phyloP scores from a whole-genome alignment of 2,113 vertebrate genomes.

The Notarius lentiginosus region DNA sequence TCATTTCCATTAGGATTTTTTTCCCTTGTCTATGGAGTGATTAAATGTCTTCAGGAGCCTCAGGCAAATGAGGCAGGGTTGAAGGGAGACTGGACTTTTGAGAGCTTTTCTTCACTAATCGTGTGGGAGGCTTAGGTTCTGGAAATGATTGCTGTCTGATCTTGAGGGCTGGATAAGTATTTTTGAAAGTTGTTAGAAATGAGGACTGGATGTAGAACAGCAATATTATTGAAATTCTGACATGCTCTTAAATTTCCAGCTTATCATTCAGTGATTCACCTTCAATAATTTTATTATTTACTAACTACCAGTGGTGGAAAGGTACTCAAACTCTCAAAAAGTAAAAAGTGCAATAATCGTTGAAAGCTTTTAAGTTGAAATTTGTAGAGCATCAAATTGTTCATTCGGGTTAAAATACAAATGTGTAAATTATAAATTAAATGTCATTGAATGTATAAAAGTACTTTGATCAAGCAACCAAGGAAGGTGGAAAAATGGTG shows the following conservation, averaged over 20 bases:
- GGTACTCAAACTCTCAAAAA: neutral
- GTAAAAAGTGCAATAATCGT: neutral
- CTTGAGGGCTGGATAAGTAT: constrained; percentile 22
- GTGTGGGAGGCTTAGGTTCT: neutral
- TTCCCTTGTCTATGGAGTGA: constrained; percentile 19
- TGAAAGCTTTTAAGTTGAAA: neutral
- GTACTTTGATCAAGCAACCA: neutral
- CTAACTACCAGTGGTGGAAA: neutral
- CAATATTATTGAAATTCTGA: neutral
- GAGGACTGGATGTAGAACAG: neutral
- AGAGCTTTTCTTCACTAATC: constrained; percentile 29
- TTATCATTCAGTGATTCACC: neutral
- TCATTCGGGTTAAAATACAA: neutral
- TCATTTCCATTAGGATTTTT: constrained; percentile 24
- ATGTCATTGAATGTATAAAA: neutral
- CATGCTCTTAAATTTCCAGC: neutral
- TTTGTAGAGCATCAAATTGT: neutral
- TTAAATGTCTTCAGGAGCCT: constrained; percentile 44
- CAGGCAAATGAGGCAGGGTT: constrained; percentile 26
- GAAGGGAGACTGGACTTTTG: constrained; percentile 15
- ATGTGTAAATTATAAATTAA: neutral
- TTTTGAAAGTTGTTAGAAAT: neutral
- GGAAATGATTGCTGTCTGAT: constrained; percentile 32
- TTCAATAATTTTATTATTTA: neutral
- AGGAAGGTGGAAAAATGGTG: neutral